Base-by-base conservation (phyloP, 2,888 invertebrate genomes). In the Empis stercorea region DNA sequence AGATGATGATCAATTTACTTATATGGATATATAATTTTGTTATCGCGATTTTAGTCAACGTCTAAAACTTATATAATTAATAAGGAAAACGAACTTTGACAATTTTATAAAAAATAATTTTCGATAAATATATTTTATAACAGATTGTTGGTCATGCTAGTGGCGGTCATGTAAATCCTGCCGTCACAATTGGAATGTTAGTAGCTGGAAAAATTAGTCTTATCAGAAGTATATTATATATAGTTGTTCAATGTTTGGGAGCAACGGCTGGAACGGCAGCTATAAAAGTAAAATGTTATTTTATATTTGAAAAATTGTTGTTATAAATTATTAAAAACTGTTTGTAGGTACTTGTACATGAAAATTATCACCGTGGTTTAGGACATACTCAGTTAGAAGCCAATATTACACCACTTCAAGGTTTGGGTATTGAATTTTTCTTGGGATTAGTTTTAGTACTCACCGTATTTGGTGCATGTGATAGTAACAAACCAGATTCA, bases 161-260 rank as follows among this genome's bases (percentile, higher is more conserved):
- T 48, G 92, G 93, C 3, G 89, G 87, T 10, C 93, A 93, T 68
- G 75, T 94, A 51, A 95, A 95, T 74, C 94, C 94, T 2, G 93
- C 94, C 1, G 89, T 95, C 38, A 93, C 93, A 5, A 66, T 76
- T 15, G 89, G 85, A 2, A 76, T 93, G 70, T 70, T 88, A 46
- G 79, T 81, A 11, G 79, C 84, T 10, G 87, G 92, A 10, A 82
- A 85, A 59, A 81, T 89, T 45, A 80, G 84, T 55, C 70, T 87
- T 0, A 65, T 81, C 30, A 79, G 88, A 54, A 85, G 81, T 1
- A 42, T 87, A 2, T 72, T 88, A 34, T 94, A 94, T 70, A 76
- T 93, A 43, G 63, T 87, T 44, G 84, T 80, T 1, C 93, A 93
- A 67, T 84, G 87, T 61, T 68, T 84, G 2, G 93, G 93, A 38